Base-by-base conservation (phyloP, 2,797 vertebrate species). In the Emydoidea blandingii region DNA sequence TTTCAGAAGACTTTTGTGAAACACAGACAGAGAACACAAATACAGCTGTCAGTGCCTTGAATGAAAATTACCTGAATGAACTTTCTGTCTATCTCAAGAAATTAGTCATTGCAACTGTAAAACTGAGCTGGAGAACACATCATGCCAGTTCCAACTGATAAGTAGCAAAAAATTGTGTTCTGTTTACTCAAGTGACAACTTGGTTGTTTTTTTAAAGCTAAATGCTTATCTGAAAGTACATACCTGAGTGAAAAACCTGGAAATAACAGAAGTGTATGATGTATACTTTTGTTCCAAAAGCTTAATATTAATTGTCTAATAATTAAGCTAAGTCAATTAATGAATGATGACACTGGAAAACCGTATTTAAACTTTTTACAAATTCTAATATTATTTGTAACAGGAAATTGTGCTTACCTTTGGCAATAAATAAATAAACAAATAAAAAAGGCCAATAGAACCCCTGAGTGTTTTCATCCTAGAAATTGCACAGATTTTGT, bases 81-180 rank as follows among this genome's bases (percentile, higher is more conserved):
- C 83, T 96, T 78, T 29, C 95, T 74, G 53, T 85, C 81, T 91
- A 31, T 93, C 91, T 92, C 90, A 92, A 90, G 82, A 37, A 96
- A 82, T 23, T 47, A 85, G 83, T 47, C 82, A 80, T 11, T 53
- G 84, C 88, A 94, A 59, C 72, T 81, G 21, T 1, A 12, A 83
- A 94, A 87, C 34, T 81, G 52, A 85, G 56, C 96, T 85, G 44
- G 54, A 89, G 31, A 23, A 3, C 0, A 93, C 88, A 88, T 74
- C 91, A 29, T 94, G 84, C 72, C 82, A 92, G 84, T 78, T 49
- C 14, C 15, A 78, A 78, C 44, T 49, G 74, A 78, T 78, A 78
- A 29, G 44, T 31, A 95, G 15, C 59, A 10, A 59, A 78, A 37
- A 34, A 5, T 37, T 79, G 9, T 78, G 9, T 78, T 79, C 65